Percentiles rank a stretch among this genome's conserved stretches.
Evolutionary conservation across 1,140 invertebrate species (phyloP).

Genomic region (Galleria mellonella): DNA sequence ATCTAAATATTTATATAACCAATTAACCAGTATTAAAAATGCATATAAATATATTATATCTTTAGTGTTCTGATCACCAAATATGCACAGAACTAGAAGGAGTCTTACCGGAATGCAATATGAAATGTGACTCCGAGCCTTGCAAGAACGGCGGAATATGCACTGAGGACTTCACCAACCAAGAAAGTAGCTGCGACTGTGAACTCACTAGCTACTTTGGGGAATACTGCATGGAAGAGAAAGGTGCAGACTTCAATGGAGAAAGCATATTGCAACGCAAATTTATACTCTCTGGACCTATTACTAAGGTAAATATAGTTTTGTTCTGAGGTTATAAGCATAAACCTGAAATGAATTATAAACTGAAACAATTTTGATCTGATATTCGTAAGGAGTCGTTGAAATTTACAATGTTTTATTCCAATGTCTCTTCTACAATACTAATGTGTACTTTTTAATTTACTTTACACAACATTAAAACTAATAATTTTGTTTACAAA

Average conservation of each 20-base stretch:
- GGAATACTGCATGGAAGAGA: slow-evolving; percentile 84
- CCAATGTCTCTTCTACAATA: too few relatives aligned
- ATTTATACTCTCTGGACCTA: slow-evolving; percentile 81
- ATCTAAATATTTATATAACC: too few relatives aligned
- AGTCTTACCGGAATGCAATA: slow-evolving; percentile 87
- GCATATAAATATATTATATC: background rate
- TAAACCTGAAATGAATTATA: too few relatives aligned
- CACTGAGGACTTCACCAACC: slow-evolving; percentile 90
- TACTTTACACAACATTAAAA: too few relatives aligned
- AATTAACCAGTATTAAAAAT: background rate
- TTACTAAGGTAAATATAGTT: slow-evolving; percentile 67
- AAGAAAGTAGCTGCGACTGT: slow-evolving; percentile 90
- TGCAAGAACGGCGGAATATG: slow-evolving; percentile 93
- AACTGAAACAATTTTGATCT: too few relatives aligned
- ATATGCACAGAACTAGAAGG: slow-evolving; percentile 75
- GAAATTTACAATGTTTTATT: too few relatives aligned
- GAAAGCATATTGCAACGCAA: slow-evolving; percentile 87
- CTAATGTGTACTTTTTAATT: too few relatives aligned
- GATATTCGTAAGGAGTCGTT: too few relatives aligned
- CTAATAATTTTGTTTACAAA: too few relatives aligned
- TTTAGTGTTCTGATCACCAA: too few relatives aligned
- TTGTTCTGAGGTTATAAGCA: too few relatives aligned
- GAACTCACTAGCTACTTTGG: slow-evolving; percentile 92
- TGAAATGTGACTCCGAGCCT: slow-evolving; percentile 90
- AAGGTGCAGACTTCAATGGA: slow-evolving; percentile 91